Percentiles rank a stretch among this genome's conserved stretches.
Evolutionary conservation across 2,797 vertebrate species (phyloP).

Genomic region (Threskiornis aethiopicus): DNA sequence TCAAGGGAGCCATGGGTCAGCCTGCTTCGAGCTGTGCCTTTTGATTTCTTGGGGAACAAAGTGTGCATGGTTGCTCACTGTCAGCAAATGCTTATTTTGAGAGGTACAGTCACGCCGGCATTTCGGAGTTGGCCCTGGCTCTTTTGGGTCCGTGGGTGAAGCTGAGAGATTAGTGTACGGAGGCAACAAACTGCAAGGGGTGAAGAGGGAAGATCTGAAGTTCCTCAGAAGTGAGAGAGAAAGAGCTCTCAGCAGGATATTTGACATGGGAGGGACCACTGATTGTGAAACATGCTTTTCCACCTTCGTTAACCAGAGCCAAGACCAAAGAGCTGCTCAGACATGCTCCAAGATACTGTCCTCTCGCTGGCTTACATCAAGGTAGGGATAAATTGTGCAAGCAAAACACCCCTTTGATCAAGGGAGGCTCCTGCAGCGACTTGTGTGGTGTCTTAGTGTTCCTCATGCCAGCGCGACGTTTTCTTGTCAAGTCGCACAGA

Average conservation of each 20-base stretch:
- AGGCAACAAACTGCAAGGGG: neutral
- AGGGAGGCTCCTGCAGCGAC: neutral
- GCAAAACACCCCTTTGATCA: neutral
- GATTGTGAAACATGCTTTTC: conserved; percentile 14
- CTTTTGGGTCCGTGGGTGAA: neutral
- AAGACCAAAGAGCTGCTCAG: neutral
- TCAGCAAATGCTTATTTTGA: neutral
- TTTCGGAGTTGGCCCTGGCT: neutral
- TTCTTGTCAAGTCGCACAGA: neutral
- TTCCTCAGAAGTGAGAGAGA: neutral
- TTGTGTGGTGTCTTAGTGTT: neutral
- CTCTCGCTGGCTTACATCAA: neutral
- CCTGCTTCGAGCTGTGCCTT: neutral
- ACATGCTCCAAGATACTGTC: neutral
- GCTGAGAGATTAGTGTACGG: neutral
- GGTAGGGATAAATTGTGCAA: neutral
- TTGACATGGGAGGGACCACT: conserved; percentile 30
- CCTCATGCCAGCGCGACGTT: neutral
- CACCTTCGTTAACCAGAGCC: neutral
- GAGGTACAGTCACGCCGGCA: accelerated
- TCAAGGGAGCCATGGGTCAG: neutral
- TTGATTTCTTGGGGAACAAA: neutral
- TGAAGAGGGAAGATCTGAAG: neutral
- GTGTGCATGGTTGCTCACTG: accelerated
- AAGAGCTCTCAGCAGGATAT: neutral